Conservation (phyloP, 2,888 invertebrate genomes). For the Nomada fabriciana region DNA sequence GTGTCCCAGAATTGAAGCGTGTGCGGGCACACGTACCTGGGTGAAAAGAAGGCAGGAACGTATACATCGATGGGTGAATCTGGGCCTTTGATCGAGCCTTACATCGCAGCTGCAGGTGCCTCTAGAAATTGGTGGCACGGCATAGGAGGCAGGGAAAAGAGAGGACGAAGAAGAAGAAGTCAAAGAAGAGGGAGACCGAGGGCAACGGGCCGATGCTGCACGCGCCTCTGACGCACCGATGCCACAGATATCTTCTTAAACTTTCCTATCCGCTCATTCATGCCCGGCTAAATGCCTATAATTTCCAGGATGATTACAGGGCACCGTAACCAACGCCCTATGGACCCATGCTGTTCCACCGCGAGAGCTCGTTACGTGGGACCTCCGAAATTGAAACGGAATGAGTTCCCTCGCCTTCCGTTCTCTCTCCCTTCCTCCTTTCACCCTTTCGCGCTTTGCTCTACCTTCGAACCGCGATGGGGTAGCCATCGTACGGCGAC, state of each 20-base stretch:
- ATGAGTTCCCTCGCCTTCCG: constrained; percentile 55
- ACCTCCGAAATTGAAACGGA: constrained; percentile 78
- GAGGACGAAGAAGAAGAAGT: constrained; percentile 13
- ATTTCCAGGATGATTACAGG: constrained; percentile 83
- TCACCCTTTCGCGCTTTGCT: background rate
- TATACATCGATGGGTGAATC: constrained; percentile 77
- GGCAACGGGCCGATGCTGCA: constrained; percentile 71
- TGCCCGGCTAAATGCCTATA: constrained; percentile 83
- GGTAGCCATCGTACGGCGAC: background rate
- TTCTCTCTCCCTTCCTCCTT: constrained; percentile 13
- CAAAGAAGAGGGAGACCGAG: constrained; percentile 16
- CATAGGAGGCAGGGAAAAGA: constrained; percentile 12
- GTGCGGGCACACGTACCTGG: constrained; percentile 19
- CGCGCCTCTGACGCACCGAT: constrained; percentile 79
- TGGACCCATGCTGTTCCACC: constrained; percentile 51
- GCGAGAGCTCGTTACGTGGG: constrained; percentile 74
- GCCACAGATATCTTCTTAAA: constrained; percentile 81
- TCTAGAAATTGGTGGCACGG: constrained; percentile 63
- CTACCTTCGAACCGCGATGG: constrained; percentile 4
- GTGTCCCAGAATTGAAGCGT: constrained; percentile 57
- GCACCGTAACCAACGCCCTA: constrained; percentile 78
- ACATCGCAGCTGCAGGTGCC: constrained; percentile 73
- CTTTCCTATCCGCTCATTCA: constrained; percentile 82
- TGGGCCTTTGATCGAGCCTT: constrained; percentile 68
- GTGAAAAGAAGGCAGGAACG: constrained; percentile 1